phyloP scores from a whole-genome alignment of 2,113 vertebrate genomes.

The Nesoenas mayeri region DNA sequence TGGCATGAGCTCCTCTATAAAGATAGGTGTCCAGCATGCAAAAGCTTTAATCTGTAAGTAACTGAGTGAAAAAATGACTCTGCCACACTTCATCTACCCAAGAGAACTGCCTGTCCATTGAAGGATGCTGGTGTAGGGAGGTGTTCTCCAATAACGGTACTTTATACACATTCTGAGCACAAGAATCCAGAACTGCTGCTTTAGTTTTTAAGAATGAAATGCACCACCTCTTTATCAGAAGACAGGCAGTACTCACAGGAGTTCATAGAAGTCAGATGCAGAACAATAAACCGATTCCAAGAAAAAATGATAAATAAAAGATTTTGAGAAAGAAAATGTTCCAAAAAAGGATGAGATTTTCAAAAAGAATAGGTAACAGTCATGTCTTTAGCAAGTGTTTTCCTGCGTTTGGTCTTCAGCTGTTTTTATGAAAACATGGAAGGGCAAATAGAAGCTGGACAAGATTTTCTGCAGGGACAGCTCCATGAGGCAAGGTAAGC shows the following conservation, averaged over 20 bases:
- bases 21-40: not conserved
- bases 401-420: not conserved
- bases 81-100: not conserved
- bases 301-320: not conserved
- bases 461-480: not conserved
- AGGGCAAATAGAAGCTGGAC: not conserved
- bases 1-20: not conserved
- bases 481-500: not conserved
- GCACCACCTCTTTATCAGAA: not conserved
- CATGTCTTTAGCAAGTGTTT: not conserved
- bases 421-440: not conserved
- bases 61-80: not conserved
- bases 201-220: not conserved
- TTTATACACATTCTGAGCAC: not conserved
- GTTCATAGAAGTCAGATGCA: not conserved
- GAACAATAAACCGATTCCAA: not conserved
- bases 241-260: not conserved
- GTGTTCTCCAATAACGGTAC: rapidly evolving
- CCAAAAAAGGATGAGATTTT: not conserved
- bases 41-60: not conserved
- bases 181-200: not conserved
- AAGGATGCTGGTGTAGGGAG: not conserved
- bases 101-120: not conserved
- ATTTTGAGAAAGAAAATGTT: not conserved
- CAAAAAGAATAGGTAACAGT: not conserved